Conservation (phyloP, 2,797 vertebrate genomes). For the Loriculus beryllinus region DNA sequence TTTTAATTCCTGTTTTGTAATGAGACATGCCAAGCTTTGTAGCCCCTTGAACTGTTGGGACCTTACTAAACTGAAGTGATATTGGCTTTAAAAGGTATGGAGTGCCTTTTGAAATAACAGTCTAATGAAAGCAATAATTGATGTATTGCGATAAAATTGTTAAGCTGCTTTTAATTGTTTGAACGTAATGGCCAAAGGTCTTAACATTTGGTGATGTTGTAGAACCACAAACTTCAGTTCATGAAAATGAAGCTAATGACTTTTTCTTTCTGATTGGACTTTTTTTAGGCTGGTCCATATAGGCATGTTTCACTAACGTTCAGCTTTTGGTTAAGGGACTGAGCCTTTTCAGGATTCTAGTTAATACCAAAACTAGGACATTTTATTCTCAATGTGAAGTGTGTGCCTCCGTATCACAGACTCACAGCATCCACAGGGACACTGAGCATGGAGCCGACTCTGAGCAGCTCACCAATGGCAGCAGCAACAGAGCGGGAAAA, state of each 20-base stretch:
- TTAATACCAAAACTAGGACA: slow-evolving; percentile 47
- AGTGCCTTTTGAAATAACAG: background rate
- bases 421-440: slow-evolving; percentile 64
- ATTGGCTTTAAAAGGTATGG: background rate
- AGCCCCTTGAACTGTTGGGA: background rate
- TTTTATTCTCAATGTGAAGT: slow-evolving; percentile 67
- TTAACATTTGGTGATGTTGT: background rate
- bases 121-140: background rate
- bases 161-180: background rate
- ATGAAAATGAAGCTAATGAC: slow-evolving; percentile 24
- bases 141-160: background rate
- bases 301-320: slow-evolving; percentile 50
- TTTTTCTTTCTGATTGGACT: slow-evolving; percentile 54
- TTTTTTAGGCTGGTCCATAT: slow-evolving; percentile 36
- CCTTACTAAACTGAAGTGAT: background rate
- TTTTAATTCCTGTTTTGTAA: background rate
- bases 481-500: slow-evolving; percentile 54
- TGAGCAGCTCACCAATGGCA: slow-evolving; percentile 63
- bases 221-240: background rate
- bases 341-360: slow-evolving; percentile 55
- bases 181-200: background rate
- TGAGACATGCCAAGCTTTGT: background rate
- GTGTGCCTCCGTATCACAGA: slow-evolving; percentile 69
- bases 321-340: slow-evolving; percentile 51
- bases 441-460: slow-evolving; percentile 48